phyloP scores from a whole-genome alignment of 1,140 invertebrate species.

The Dreissena rostriformis region DNA sequence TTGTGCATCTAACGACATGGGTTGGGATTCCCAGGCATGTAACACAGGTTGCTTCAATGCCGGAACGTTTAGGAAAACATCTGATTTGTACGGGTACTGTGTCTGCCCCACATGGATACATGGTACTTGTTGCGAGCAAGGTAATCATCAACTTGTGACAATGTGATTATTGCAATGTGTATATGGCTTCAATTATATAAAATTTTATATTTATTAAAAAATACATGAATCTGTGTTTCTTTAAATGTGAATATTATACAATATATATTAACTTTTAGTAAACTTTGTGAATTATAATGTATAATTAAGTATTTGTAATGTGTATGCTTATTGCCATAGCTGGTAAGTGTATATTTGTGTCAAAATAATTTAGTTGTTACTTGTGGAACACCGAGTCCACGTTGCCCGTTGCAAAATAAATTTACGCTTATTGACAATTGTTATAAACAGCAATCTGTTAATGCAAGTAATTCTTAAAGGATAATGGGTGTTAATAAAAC shows the following conservation, averaged over 20 bases:
- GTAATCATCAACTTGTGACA: background rate
- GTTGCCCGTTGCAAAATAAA: no score
- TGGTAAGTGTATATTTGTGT: no score
- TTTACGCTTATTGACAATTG: no score
- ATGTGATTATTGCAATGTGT: background rate
- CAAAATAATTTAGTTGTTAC: constrained; percentile 18
- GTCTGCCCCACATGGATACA: background rate
- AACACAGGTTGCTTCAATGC: constrained; percentile 5
- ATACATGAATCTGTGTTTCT: no score
- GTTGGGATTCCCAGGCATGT: background rate
- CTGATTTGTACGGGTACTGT: background rate
- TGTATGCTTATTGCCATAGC: background rate
- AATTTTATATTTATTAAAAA: background rate
- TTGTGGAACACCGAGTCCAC: constrained; percentile 12
- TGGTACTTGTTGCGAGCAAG: background rate
- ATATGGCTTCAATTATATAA: background rate
- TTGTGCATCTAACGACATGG: background rate
- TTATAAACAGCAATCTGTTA: no score
- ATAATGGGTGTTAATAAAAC: no score
- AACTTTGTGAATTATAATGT: background rate
- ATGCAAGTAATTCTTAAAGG: no score
- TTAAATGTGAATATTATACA: no score
- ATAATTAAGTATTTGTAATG: background rate
- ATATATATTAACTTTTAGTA: no score
- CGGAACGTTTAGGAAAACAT: background rate